phyloP scores from a whole-genome alignment of 2,797 vertebrate species.

The Protosalanx chinensis region DNA sequence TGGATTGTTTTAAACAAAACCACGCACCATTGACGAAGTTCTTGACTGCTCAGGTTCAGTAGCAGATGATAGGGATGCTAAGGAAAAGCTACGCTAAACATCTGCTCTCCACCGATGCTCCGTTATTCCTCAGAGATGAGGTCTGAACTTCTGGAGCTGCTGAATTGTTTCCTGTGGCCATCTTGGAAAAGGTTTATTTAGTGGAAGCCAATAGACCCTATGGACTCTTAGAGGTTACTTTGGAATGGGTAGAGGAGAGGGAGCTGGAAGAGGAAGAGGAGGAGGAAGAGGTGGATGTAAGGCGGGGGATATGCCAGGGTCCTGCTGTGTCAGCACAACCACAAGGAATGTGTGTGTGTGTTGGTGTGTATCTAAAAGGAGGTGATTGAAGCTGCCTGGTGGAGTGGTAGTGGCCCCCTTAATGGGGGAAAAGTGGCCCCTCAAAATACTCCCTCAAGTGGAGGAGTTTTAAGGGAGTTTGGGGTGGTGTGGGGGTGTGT shows the following conservation, averaged over 20 bases:
- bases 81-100: slow-evolving; percentile 46
- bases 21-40: background rate
- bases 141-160: slow-evolving; percentile 63
- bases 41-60: too few relatives aligned
- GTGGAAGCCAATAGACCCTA: slow-evolving; percentile 72
- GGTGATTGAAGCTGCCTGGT: slow-evolving; percentile 7
- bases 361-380: background rate
- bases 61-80: background rate
- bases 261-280: slow-evolving; percentile 5
- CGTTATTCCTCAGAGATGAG: slow-evolving; percentile 45
- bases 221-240: slow-evolving; percentile 37
- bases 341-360: slow-evolving; percentile 15
- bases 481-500: slow-evolving; percentile 10
- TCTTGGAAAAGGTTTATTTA: slow-evolving; percentile 77
- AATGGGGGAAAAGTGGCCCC: slow-evolving; percentile 26
- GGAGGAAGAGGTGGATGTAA: background rate
- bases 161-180: slow-evolving; percentile 87
- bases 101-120: slow-evolving; percentile 57
- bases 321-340: slow-evolving; percentile 82
- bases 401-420: slow-evolving; percentile 2
- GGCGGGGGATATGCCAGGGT: slow-evolving; percentile 47
- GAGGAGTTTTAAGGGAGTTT: slow-evolving; percentile 17
- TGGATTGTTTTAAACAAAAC: background rate
- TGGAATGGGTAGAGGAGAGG: slow-evolving; percentile 15
- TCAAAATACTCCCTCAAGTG: slow-evolving; percentile 30